Conservation (phyloP, 2,888 invertebrate genomes). For the Monochamus alternatus region DNA sequence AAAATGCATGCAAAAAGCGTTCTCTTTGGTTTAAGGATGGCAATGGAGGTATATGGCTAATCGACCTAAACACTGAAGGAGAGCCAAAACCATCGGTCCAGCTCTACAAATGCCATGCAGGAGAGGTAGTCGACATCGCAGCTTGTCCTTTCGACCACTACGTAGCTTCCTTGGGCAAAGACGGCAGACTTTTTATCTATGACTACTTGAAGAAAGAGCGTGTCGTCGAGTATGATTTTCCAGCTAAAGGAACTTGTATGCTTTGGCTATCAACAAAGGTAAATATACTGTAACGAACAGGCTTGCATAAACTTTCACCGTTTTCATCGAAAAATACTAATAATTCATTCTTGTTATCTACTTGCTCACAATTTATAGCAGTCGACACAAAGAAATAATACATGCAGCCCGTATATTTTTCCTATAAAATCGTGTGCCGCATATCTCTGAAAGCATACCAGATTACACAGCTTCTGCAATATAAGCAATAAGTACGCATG, state of each 20-base stretch:
- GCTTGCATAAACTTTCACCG: too few relatives aligned
- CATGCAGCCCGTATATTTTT: too few relatives aligned
- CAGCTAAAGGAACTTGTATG: slow-evolving; percentile 74
- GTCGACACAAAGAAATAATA: too few relatives aligned
- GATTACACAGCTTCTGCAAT: too few relatives aligned
- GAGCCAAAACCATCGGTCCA: slow-evolving; percentile 69
- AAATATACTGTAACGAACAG: slow-evolving; percentile 47
- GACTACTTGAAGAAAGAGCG: slow-evolving; percentile 77
- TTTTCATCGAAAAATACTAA: too few relatives aligned
- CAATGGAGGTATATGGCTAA: slow-evolving; percentile 86
- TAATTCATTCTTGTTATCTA: too few relatives aligned
- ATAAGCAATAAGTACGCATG: too few relatives aligned
- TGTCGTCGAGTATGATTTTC: slow-evolving; percentile 77
- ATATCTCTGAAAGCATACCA: too few relatives aligned
- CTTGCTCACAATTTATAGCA: too few relatives aligned
- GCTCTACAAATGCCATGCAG: slow-evolving; percentile 83
- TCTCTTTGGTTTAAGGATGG: slow-evolving; percentile 77
- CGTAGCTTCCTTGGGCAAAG: slow-evolving; percentile 81
- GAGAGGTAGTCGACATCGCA: slow-evolving; percentile 80
- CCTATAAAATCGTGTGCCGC: too few relatives aligned
- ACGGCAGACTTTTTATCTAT: slow-evolving; percentile 83
- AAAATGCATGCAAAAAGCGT: too few relatives aligned
- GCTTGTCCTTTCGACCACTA: slow-evolving; percentile 81
- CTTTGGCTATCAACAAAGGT: slow-evolving; percentile 83
- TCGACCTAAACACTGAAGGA: slow-evolving; percentile 76